phyloP scores from a whole-genome alignment of 2,113 vertebrate species.

The Irena cyanogastra region DNA sequence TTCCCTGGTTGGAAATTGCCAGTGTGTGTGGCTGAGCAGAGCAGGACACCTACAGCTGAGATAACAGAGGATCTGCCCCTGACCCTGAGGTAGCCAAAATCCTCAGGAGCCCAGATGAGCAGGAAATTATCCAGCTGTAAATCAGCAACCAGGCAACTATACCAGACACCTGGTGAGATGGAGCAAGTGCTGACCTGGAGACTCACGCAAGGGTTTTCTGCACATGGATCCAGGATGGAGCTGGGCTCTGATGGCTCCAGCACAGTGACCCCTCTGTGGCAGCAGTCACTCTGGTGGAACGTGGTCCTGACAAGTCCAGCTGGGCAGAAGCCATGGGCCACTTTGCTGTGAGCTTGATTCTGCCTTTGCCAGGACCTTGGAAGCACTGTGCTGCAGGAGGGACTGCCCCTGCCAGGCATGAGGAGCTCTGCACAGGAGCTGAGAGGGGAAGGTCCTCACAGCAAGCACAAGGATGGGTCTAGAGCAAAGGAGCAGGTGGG shows the following conservation, averaged over 20 bases:
- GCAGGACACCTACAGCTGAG: background rate
- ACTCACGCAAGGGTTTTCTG: background rate
- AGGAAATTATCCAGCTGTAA: background rate
- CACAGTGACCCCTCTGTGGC: background rate
- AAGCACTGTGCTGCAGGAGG: background rate
- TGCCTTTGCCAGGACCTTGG: background rate
- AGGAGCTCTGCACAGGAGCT: background rate
- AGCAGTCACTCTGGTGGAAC: background rate
- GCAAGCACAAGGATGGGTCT: too few relatives aligned
- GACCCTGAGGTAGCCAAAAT: background rate
- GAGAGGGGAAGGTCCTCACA: background rate
- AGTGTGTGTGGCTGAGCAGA: background rate
- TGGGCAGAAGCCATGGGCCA: background rate
- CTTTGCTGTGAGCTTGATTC: background rate
- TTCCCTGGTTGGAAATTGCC: background rate
- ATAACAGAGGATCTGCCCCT: background rate
- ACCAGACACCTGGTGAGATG: background rate
- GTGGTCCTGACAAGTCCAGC: background rate
- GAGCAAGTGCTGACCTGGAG: background rate
- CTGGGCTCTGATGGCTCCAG: background rate
- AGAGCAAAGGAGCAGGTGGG: background rate
- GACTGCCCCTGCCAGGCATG: background rate
- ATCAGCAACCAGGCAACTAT: background rate
- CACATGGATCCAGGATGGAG: background rate
- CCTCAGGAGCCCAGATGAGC: background rate